A percentile compares a stretch with the other conserved stretches of the same genome.
phyloP scores from a whole-genome alignment of 2,888 invertebrate genomes.

The Drosophila rubida region DNA sequence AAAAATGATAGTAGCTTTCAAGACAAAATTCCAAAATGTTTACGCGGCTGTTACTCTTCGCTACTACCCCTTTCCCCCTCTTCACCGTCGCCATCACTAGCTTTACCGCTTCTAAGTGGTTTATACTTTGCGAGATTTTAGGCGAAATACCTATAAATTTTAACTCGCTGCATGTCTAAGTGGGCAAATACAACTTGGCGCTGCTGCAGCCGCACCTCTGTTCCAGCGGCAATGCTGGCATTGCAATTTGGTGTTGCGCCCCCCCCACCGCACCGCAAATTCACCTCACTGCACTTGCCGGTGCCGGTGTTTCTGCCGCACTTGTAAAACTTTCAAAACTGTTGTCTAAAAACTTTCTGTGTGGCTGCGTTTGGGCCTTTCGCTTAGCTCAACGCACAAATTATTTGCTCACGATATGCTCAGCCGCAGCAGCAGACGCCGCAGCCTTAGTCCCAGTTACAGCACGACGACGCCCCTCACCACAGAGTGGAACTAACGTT shows the following conservation, averaged over 20 bases:
- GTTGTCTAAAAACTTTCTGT: conserved; percentile 76
- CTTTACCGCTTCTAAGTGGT: conserved; percentile 59
- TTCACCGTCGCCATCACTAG: background rate
- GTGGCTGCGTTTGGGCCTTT: conserved; percentile 62
- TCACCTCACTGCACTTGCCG: conserved; percentile 32
- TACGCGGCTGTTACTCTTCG: conserved; percentile 17
- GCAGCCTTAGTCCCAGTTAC: background rate
- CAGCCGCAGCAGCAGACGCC: background rate
- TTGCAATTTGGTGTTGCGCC: conserved; percentile 12
- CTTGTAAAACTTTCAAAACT: conserved; percentile 76
- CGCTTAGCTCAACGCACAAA: conserved; percentile 73
- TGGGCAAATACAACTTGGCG: conserved; percentile 69
- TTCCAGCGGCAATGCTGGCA: conserved; percentile 42
- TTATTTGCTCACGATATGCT: conserved; percentile 66
- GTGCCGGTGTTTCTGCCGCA: conserved; percentile 51
- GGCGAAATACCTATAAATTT: conserved; percentile 78
- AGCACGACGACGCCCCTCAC: background rate
- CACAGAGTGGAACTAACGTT: conserved; percentile 33
- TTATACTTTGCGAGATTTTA: conserved; percentile 77
- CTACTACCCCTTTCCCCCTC: conserved; percentile 23
- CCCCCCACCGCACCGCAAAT: background rate
- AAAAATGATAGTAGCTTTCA: conserved; percentile 31
- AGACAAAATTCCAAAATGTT: conserved; percentile 56
- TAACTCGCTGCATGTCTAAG: conserved; percentile 74
- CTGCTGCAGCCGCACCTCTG: conserved; percentile 38